Conservation (phyloP, 2,888 invertebrate genomes). For the Opisthograptis luteolata region DNA sequence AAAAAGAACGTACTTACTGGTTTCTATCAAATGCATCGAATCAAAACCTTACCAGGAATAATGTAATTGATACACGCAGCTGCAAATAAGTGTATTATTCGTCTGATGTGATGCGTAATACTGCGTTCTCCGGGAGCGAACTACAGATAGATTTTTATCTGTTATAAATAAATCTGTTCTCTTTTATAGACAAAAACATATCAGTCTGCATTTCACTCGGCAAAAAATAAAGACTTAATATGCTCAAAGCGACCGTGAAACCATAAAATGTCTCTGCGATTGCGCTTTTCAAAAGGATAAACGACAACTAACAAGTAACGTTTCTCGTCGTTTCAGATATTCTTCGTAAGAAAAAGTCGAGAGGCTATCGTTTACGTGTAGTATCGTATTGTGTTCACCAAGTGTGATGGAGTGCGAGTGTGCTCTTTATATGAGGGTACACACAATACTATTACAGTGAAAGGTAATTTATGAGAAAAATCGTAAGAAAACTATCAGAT, state of each 20-base stretch:
- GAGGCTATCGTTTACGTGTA: slow-evolving; percentile 42
- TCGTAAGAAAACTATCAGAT: no score
- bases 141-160: no score
- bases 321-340: slow-evolving; percentile 73
- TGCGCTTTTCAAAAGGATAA: neutral
- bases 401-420: slow-evolving; percentile 65
- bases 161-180: no score
- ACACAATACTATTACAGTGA: slow-evolving; percentile 52
- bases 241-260: slow-evolving; percentile 17
- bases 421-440: slow-evolving; percentile 52
- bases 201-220: no score
- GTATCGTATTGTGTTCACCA: slow-evolving; percentile 33
- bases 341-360: slow-evolving; percentile 42
- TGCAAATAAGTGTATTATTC: no score
- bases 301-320: slow-evolving; percentile 45
- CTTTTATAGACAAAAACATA: no score
- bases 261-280: slow-evolving; percentile 11
- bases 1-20: no score
- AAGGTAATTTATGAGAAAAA: slow-evolving; percentile 60
- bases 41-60: no score
- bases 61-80: no score
- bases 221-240: neutral
- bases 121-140: no score
- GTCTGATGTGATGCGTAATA: no score
- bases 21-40: no score